Evolutionary conservation across 1,140 invertebrate species (phyloP).

Genomic region (Platyura marginata): DNA sequence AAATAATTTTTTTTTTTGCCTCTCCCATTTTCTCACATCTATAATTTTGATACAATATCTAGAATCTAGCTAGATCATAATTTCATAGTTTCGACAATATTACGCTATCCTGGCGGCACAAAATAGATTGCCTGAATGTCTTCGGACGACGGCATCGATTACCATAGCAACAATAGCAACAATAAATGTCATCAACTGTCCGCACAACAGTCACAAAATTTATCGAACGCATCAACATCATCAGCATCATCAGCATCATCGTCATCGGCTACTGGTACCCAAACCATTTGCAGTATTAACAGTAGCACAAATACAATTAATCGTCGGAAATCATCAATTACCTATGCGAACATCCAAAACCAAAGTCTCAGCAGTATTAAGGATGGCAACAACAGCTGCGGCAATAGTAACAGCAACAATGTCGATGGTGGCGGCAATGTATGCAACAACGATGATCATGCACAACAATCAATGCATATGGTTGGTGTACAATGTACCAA

Average conservation of each 20-base stretch:
- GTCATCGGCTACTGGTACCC: not conserved
- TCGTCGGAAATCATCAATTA: slow-evolving; percentile 1
- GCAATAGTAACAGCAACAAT: not conserved
- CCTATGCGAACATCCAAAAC: not conserved
- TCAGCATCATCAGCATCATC: not conserved
- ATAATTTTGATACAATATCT: no score
- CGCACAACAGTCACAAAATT: not conserved
- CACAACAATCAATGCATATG: not conserved
- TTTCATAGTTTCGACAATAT: no score
- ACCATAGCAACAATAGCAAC: not conserved
- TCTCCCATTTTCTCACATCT: no score
- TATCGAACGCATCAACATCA: not conserved
- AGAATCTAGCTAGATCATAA: no score
- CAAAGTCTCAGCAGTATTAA: not conserved
- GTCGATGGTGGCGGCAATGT: no score
- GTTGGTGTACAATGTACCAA: not conserved
- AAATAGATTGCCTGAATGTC: slow-evolving; percentile 1
- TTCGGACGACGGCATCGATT: slow-evolving; percentile 2
- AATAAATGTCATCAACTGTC: not conserved
- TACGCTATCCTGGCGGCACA: not conserved
- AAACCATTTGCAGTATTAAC: not conserved
- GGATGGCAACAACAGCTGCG: not conserved
- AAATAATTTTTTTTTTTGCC: no score
- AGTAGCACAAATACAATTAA: not conserved
- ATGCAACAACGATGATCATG: not conserved